Evolutionary conservation across 2,888 invertebrate species (phyloP).

Genomic region (Deilephila elpenor): DNA sequence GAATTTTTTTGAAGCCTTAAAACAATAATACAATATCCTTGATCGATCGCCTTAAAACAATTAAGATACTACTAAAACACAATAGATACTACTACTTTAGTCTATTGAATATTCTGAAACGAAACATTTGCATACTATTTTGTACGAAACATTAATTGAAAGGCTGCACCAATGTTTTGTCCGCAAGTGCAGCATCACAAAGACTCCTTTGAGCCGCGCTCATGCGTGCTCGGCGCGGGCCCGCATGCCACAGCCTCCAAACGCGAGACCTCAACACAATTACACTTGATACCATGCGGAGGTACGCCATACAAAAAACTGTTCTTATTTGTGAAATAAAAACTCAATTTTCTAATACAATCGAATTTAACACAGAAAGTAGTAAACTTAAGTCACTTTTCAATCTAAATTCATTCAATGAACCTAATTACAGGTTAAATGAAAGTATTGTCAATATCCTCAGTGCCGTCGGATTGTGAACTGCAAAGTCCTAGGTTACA

Average conservation of each 20-base stretch:
- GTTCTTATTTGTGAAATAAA: neutral
- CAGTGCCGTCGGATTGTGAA: too few relatives aligned
- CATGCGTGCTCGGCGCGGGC: constrained; percentile 21
- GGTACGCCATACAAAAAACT: neutral
- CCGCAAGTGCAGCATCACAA: constrained; percentile 18
- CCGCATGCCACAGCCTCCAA: constrained; percentile 23
- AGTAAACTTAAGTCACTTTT: too few relatives aligned
- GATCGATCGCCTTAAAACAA: too few relatives aligned
- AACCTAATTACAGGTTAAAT: too few relatives aligned
- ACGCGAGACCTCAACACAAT: constrained; percentile 19
- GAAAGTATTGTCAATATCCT: too few relatives aligned
- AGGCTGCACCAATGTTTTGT: neutral
- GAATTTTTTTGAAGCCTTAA: too few relatives aligned
- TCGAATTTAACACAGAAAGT: too few relatives aligned
- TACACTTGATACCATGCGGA: constrained; percentile 11
- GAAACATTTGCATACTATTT: neutral
- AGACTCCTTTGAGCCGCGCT: constrained; percentile 25
- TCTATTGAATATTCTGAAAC: neutral
- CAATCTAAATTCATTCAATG: too few relatives aligned
- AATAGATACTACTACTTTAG: too few relatives aligned
- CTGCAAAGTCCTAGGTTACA: too few relatives aligned
- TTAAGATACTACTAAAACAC: too few relatives aligned
- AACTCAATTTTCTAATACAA: neutral
- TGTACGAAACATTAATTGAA: neutral
- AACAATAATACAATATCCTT: too few relatives aligned